Conservation (phyloP, 2,797 vertebrate genomes). For the Merluccius polli region DNA sequence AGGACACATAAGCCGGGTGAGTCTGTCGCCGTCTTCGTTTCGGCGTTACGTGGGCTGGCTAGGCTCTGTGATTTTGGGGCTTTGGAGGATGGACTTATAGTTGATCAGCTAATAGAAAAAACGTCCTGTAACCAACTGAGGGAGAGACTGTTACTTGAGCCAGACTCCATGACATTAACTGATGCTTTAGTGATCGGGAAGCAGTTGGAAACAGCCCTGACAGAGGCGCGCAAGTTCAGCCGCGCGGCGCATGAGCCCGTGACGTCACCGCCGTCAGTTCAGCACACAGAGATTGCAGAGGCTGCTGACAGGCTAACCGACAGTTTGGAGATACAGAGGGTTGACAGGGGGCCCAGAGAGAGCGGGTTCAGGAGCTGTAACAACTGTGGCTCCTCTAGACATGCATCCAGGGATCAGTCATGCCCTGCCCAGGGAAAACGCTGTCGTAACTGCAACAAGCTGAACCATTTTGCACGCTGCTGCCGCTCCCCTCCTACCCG, state of each 20-base stretch:
- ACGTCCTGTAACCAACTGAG: too few relatives aligned
- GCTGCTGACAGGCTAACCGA: too few relatives aligned
- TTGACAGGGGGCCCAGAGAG: not conserved
- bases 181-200: too few relatives aligned
- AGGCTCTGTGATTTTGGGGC: too few relatives aligned
- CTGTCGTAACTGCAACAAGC: not conserved
- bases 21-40: constrained; percentile 3
- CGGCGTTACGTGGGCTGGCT: not conserved
- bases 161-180: too few relatives aligned
- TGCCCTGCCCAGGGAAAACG: not conserved
- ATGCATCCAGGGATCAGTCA: not conserved
- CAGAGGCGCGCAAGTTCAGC: not conserved
- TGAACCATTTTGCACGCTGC: constrained; percentile 8
- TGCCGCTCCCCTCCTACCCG: not conserved
- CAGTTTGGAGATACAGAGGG: not conserved
- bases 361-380: not conserved
- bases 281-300: too few relatives aligned
- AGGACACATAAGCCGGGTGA: constrained; percentile 6
- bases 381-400: constrained; percentile 10
- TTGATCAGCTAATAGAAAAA: too few relatives aligned
- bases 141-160: too few relatives aligned
- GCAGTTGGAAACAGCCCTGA: not conserved
- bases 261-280: too few relatives aligned
- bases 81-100: too few relatives aligned
- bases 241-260: not conserved